phyloP scores from a whole-genome alignment of 2,113 vertebrate genomes.

The Macheiramphus alcinus region DNA sequence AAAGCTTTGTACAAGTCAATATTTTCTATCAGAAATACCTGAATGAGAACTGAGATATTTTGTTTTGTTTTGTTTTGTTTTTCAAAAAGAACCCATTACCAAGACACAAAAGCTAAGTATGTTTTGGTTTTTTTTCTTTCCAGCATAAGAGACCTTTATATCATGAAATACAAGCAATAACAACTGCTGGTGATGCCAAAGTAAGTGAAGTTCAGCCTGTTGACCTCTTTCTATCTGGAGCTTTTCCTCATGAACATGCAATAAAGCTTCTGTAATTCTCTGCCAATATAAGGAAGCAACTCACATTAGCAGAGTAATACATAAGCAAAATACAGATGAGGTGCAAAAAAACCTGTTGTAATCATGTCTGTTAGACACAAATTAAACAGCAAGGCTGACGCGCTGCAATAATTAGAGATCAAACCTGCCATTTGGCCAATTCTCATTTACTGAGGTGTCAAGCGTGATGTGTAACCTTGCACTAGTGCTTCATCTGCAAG shows the following conservation, averaged over 20 bases:
- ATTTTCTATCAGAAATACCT: not conserved
- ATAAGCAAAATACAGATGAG: not conserved
- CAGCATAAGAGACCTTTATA: not conserved
- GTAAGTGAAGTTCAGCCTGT: not conserved
- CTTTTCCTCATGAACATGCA: conserved; percentile 22
- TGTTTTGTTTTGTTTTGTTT: too few species aligned
- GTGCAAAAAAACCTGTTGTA: not conserved
- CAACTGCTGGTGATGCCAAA: not conserved
- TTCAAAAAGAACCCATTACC: not conserved
- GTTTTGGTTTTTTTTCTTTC: not conserved
- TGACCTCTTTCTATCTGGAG: not conserved
- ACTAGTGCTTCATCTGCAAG: not conserved
- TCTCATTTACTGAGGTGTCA: not conserved
- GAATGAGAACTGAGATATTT: not conserved
- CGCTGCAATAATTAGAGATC: not conserved
- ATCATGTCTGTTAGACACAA: not conserved
- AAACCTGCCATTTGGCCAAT: not conserved
- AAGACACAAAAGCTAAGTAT: not conserved
- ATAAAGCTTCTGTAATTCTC: conserved; percentile 6
- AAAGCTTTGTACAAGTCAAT: not conserved
- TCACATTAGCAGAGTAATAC: not conserved
- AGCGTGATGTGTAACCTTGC: not conserved
- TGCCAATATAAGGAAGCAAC: not conserved
- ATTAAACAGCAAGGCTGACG: not conserved
- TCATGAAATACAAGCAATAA: not conserved